Percentiles rank a stretch among this genome's conserved stretches.
Conservation (phyloP, 1,140 invertebrate species). For the Anoplolepis gracilipes region DNA sequence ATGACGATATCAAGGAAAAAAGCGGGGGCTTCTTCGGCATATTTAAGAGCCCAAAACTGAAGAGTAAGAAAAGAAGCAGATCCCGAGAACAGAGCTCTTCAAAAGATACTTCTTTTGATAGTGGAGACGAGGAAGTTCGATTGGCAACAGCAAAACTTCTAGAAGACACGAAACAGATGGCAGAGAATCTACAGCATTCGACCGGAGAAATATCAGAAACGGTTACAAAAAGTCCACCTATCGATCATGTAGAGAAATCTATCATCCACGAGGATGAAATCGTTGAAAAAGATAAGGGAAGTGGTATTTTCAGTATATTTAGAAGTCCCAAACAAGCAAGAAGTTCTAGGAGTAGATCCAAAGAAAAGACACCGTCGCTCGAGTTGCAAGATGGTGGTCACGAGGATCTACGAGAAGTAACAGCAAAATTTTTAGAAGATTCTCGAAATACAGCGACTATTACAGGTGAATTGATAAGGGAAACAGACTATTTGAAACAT, state of each 20-base stretch:
- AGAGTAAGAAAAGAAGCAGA: constrained; percentile 76
- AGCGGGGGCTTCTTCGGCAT: constrained; percentile 79
- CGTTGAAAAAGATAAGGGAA: constrained; percentile 72
- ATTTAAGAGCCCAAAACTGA: constrained; percentile 81
- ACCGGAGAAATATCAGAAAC: constrained; percentile 13
- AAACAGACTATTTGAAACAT: neutral
- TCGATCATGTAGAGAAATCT: constrained; percentile 49
- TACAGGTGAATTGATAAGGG: constrained; percentile 57
- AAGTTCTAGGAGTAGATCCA: constrained; percentile 76
- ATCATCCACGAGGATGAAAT: constrained; percentile 28
- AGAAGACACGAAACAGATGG: constrained; percentile 73
- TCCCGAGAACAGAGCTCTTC: constrained; percentile 78
- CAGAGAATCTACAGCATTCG: constrained; percentile 48
- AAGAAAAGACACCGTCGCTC: constrained; percentile 73
- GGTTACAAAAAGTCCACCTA: constrained; percentile 1
- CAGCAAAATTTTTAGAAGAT: constrained; percentile 78
- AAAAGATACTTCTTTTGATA: constrained; percentile 80
- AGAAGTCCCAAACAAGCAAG: constrained; percentile 78
- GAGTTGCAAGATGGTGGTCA: constrained; percentile 72
- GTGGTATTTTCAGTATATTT: constrained; percentile 79
- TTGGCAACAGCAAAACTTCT: constrained; percentile 73
- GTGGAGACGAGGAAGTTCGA: constrained; percentile 80
- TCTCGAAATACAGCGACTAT: constrained; percentile 69
- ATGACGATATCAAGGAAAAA: constrained; percentile 73
- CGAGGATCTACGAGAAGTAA: constrained; percentile 72